Percentiles rank a stretch among this genome's conserved stretches.
Evolutionary conservation across 1,140 invertebrate species (phyloP).

Genomic region (Drosophila orena): DNA sequence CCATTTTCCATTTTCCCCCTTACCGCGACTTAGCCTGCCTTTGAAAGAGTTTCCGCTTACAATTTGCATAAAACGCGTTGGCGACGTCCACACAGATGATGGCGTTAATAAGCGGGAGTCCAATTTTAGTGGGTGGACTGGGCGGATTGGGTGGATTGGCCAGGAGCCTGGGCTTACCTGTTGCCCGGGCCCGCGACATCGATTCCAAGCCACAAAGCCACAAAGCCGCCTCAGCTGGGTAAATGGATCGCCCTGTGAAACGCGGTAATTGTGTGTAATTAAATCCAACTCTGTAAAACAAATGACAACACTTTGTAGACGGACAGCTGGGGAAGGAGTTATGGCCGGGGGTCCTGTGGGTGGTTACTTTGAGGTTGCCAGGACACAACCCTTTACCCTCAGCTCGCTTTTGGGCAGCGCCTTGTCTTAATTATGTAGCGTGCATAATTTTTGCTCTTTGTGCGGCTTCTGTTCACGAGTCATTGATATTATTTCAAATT

Average conservation of each 20-base stretch:
- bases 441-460: slow-evolving; percentile 77
- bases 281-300: slow-evolving; percentile 69
- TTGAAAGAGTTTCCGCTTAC: slow-evolving; percentile 82
- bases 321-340: slow-evolving; percentile 23
- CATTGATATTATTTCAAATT: slow-evolving; percentile 64
- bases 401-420: slow-evolving; percentile 32
- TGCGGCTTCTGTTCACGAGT: slow-evolving; percentile 49
- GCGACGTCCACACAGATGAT: slow-evolving; percentile 57
- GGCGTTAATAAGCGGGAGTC: slow-evolving; percentile 73
- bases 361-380: slow-evolving; percentile 52
- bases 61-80: slow-evolving; percentile 82
- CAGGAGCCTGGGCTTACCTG: slow-evolving; percentile 79
- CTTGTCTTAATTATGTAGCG: slow-evolving; percentile 82
- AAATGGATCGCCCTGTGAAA: slow-evolving; percentile 82
- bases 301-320: slow-evolving; percentile 71
- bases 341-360: slow-evolving; percentile 4
- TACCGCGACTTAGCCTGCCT: slow-evolving; percentile 22
- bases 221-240: slow-evolving; percentile 46
- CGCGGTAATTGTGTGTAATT: slow-evolving; percentile 84
- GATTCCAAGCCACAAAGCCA: slow-evolving; percentile 8
- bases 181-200: slow-evolving; percentile 52
- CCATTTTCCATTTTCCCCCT: neutral
- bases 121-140: slow-evolving; percentile 19
- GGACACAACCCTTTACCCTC: slow-evolving; percentile 56
- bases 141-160: too few relatives aligned